Evolutionary conservation across 2,888 invertebrate species (phyloP).

Genomic region (Torymus tubicola): DNA sequence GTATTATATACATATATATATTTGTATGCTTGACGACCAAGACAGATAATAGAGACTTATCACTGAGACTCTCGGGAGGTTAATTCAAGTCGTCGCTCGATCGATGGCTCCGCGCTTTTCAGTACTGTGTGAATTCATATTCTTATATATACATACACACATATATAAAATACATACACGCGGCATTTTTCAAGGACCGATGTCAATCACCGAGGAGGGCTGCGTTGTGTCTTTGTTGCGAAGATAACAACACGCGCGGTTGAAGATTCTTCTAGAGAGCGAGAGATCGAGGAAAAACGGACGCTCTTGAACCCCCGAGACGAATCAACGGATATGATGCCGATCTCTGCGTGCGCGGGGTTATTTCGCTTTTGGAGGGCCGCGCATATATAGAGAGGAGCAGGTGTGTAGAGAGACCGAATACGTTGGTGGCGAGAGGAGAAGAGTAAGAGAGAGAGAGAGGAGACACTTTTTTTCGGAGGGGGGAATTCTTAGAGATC

Average conservation of each 20-base stretch:
- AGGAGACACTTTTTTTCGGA: no score
- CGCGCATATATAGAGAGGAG: background rate
- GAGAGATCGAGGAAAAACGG: background rate
- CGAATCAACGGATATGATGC: background rate
- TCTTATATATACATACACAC: background rate
- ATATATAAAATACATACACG: background rate
- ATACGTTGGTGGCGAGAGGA: no score
- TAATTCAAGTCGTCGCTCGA: conserved; percentile 6
- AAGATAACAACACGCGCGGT: background rate
- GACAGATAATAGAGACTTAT: conserved; percentile 7
- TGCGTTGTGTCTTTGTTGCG: background rate
- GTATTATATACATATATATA: no score
- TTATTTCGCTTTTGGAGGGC: conserved; percentile 29
- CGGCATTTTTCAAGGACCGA: conserved; percentile 29
- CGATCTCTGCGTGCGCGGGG: background rate
- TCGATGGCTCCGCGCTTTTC: no score
- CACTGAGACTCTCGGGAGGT: conserved; percentile 5
- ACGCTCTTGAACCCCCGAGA: conserved; percentile 31
- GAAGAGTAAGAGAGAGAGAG: no score
- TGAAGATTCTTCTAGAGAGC: conserved; percentile 9
- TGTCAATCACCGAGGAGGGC: conserved; percentile 1
- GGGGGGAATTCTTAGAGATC: no score
- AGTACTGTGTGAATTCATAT: no score
- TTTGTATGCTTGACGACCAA: background rate
- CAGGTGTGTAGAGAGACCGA: conserved; percentile 7